Evolutionary conservation across 2,113 vertebrate genomes (phyloP).

Genomic region (Sphaerodactylus townsendi): DNA sequence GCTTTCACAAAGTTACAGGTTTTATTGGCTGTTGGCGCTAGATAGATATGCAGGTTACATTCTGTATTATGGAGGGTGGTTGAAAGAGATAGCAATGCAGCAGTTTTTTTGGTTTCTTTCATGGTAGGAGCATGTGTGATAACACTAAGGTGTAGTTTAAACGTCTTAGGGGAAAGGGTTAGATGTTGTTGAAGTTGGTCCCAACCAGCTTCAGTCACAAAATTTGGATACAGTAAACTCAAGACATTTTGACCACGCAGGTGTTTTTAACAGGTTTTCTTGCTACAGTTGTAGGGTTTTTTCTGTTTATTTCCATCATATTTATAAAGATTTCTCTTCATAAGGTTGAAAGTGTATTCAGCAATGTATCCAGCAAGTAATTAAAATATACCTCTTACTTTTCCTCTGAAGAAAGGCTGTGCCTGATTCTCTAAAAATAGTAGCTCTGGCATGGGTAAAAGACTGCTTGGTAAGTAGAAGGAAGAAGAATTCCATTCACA

Average conservation of each 20-base stretch:
- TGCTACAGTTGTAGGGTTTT: neutral
- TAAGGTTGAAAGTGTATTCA: neutral
- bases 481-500: fast-evolving
- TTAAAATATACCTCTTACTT: neutral
- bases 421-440: neutral
- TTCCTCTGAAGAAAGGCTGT: neutral
- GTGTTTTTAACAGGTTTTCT: neutral
- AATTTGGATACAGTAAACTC: neutral
- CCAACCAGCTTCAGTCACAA: neutral
- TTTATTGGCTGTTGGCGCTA: neutral
- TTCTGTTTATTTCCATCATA: neutral
- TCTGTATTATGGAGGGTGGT: no score
- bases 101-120: no score
- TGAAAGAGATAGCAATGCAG: no score
- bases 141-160: neutral
- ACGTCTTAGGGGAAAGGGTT: neutral
- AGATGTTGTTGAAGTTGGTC: neutral
- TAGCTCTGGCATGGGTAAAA: neutral
- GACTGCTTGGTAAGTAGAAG: neutral
- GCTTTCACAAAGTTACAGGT: neutral
- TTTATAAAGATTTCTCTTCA: neutral
- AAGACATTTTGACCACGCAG: neutral
- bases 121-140: neutral
- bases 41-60: neutral
- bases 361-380: neutral